Evolutionary conservation across 30 jellyfish, hydroid and myxozoan genomes (phyloP).

Genomic region (Rhopilema esculentum): DNA sequence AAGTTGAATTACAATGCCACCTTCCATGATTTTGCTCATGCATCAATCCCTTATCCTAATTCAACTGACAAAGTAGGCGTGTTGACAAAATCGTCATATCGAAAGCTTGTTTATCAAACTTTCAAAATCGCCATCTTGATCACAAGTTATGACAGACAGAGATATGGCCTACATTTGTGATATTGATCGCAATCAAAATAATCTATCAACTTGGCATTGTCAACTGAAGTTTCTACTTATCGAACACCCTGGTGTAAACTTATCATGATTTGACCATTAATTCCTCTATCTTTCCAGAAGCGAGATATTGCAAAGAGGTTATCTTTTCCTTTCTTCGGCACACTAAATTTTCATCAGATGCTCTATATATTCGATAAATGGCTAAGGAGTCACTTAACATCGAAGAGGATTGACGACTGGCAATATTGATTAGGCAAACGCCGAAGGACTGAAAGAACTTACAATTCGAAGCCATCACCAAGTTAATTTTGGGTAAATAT

Average conservation of each 20-base stretch:
- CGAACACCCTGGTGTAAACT: slow-evolving; percentile 56
- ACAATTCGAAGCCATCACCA: too few relatives aligned
- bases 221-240: slow-evolving; percentile 32
- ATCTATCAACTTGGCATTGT: slow-evolving; percentile 50
- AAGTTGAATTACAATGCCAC: neutral
- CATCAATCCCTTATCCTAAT: neutral
- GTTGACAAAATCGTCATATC: neutral
- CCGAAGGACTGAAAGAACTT: too few relatives aligned
- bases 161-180: slow-evolving; percentile 46
- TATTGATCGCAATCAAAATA: slow-evolving; percentile 29
- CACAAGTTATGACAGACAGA: slow-evolving; percentile 28
- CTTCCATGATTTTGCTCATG: neutral
- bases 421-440: neutral
- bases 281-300: slow-evolving; percentile 50
- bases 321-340: slow-evolving; percentile 17
- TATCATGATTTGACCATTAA: slow-evolving; percentile 66
- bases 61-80: neutral
- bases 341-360: neutral
- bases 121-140: slow-evolving; percentile 34
- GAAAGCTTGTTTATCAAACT: neutral
- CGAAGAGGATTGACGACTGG: neutral
- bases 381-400: neutral
- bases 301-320: slow-evolving; percentile 44
- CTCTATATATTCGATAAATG: slow-evolving; percentile 4
- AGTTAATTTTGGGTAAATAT: neutral